phyloP scores from a whole-genome alignment of 2,113 vertebrate species.

The Triplophysa siluroides region DNA sequence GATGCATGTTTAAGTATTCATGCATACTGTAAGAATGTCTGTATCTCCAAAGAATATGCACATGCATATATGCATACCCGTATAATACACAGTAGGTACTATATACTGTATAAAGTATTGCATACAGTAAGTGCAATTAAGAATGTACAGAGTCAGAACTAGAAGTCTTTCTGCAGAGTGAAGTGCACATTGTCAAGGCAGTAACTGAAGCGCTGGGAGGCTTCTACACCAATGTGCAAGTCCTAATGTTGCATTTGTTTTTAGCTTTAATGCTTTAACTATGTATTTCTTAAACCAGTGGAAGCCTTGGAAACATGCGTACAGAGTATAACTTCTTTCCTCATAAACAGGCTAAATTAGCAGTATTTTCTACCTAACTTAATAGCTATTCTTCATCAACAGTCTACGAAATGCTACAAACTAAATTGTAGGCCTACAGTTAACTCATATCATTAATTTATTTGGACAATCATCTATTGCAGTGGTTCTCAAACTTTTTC shows the following conservation, averaged over 20 bases:
- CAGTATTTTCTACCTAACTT: neutral
- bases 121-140: slow-evolving; percentile 31
- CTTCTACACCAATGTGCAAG: neutral
- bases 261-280: neutral
- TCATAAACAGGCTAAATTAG: neutral
- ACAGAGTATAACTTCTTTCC: neutral
- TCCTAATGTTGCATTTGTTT: neutral
- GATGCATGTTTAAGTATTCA: slow-evolving; percentile 44
- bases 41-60: slow-evolving; percentile 29
- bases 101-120: neutral
- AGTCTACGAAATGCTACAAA: neutral
- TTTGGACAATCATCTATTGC: too few relatives aligned
- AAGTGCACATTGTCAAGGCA: slow-evolving; percentile 10
- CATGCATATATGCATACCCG: slow-evolving; percentile 25
- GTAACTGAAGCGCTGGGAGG: neutral
- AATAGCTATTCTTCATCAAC: neutral
- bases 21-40: slow-evolving; percentile 18
- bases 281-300: neutral
- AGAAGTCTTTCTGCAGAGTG: neutral
- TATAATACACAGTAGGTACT: slow-evolving; percentile 1
- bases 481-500: too few relatives aligned
- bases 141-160: slow-evolving; percentile 34
- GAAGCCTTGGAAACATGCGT: neutral
- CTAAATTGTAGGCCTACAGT: neutral
- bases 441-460: too few relatives aligned